These are phyloP conservation scores for Dexiosoma caninum DNA, from an alignment of 2,888 invertebrate genomes.

Conservation along the genomic window DNA sequence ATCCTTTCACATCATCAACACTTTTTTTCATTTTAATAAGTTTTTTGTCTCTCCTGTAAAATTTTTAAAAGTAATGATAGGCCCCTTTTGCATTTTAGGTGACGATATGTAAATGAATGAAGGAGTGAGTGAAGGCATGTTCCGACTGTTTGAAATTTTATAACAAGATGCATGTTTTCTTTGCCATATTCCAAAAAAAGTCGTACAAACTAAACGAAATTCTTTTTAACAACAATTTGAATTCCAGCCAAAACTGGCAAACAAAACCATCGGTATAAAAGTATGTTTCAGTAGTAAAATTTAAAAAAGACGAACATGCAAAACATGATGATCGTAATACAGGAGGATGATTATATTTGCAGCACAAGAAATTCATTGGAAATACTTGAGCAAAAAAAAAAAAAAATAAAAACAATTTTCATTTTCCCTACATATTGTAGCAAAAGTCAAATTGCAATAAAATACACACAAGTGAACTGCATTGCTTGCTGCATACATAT, in stretches of 20 bases:
- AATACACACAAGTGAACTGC: not conserved
- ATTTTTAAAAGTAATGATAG: no score
- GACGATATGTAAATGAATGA: conserved; percentile 1
- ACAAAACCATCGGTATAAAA: conserved; percentile 4
- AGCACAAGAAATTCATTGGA: conserved; percentile 9
- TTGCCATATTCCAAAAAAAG: not conserved
- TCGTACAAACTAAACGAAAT: conserved; percentile 12
- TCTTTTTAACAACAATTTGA: conserved; percentile 50
- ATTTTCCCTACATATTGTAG: conserved; percentile 2
- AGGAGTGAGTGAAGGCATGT: conserved; percentile 11
- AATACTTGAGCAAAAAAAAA: conserved; percentile 26
- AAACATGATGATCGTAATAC: not conserved
- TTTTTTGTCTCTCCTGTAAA: no score
- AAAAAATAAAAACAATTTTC: not conserved
- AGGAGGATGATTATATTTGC: not conserved
- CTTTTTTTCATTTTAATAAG: no score
- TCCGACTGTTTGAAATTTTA: conserved; percentile 21
- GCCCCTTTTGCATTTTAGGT: no score
- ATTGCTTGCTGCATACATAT: not conserved
- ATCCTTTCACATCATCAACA: no score
- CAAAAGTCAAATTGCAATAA: conserved; percentile 7
- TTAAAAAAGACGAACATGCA: not conserved
- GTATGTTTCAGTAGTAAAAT: conserved; percentile 14
- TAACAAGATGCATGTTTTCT: conserved; percentile 43
- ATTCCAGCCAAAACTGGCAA: conserved; percentile 50